Evolutionary conservation across 2,113 vertebrate genomes (phyloP), one percentile per base, ranked within the genome.

Genomic region (Thermophis baileyi): DNA sequence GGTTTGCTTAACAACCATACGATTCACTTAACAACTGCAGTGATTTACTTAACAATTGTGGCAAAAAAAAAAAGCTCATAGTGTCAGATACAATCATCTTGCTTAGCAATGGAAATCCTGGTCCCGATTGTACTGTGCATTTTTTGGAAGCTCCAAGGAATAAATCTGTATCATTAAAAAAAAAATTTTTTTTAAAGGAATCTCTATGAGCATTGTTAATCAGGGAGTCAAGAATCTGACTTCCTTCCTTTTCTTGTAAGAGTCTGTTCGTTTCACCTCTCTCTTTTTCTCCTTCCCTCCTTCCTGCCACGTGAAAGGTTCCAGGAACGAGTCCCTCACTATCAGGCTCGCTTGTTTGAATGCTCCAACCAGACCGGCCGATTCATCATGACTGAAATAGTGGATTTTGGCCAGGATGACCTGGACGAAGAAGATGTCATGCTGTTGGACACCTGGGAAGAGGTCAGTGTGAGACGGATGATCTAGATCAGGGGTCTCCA

Each of bases 361-460:
- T 99, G 99, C 96, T 99, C 99, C 96, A 99, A 99, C 96, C 98
- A 99, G 96, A 98, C 97, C 0, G 99, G 99, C 0, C 96, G 96
- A 3, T 99, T 99, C 95, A 97, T 97, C 93, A 98, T 99, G 97
- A 99, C 98, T 0, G 99, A 99, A 95, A 97, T 99, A 89, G 96
- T 96, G 0, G 97, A 98, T 91, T 99, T 99, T 27, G 96, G 96
- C 87, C 99, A 99, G 96, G 97, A 97, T 8, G 99, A 99, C 96
- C 96, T 99, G 96, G 99, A 99, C 14, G 98, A 99, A 94, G 99
- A 99, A 22, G 99, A 99, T 10, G 98, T 99, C 89, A 99, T 99
- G 98, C 95, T 99, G 35, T 95, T 99, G 95, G 99, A 99, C 96
- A 99, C 98, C 0, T 99, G 99, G 99, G 98, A 99, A 96, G 98